Conservation (phyloP, 2,113 vertebrate species). For the Chinchilla lanigera region DNA sequence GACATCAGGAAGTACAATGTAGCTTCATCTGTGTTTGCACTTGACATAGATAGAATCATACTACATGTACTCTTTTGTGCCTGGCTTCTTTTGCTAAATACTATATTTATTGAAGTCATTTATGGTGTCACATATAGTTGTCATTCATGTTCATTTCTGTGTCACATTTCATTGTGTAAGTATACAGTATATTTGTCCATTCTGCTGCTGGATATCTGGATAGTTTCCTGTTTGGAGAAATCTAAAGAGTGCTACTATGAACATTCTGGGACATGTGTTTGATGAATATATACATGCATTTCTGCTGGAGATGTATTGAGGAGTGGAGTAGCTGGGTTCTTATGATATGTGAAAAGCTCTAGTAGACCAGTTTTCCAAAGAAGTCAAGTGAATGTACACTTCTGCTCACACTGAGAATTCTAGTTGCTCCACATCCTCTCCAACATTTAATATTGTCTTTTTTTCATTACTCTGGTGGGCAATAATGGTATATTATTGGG, state of each 20-base stretch:
- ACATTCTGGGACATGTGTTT: background rate
- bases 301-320: background rate
- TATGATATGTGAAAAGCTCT: background rate
- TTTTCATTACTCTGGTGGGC: background rate
- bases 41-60: background rate
- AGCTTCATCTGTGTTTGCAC: background rate
- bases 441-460: background rate
- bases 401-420: background rate
- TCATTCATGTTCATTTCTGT: background rate
- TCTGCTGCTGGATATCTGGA: background rate
- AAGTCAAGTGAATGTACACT: fast-evolving
- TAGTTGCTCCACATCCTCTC: background rate
- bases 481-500: background rate
- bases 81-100: background rate
- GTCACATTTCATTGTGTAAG: background rate
- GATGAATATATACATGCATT: background rate
- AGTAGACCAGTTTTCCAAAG: background rate
- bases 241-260: background rate
- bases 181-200: background rate
- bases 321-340: background rate
- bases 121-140: background rate
- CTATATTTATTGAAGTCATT: background rate
- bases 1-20: background rate
- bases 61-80: background rate
- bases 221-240: constrained; percentile 24